Conservation (phyloP, 2,113 vertebrate genomes). For the Ascaphus truei region DNA sequence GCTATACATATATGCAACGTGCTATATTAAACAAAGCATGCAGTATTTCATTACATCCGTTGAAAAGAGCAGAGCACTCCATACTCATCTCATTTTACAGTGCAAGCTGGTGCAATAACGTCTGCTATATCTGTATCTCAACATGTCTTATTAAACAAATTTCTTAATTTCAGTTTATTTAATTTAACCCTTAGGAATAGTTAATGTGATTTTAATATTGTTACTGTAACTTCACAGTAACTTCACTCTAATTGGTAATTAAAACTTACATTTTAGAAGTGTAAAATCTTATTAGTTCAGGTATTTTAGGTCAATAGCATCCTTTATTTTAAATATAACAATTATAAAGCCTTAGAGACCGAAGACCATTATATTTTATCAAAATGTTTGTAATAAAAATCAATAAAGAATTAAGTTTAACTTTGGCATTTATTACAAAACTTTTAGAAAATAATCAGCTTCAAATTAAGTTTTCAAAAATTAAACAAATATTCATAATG, state of each 20-base stretch:
- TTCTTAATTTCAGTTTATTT: constrained; percentile 2
- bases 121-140: too few relatives aligned
- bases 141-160: neutral
- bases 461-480: too few relatives aligned
- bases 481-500: too few relatives aligned
- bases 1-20: too few relatives aligned
- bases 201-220: constrained; percentile 26
- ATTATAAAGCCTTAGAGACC: constrained; percentile 20
- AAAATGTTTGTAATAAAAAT: constrained; percentile 20
- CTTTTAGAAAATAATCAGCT: neutral
- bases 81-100: too few relatives aligned
- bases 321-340: constrained; percentile 24
- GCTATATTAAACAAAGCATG: too few relatives aligned
- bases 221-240: constrained; percentile 5
- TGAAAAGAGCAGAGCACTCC: too few relatives aligned
- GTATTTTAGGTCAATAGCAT: constrained; percentile 17
- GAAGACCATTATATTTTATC: constrained; percentile 9
- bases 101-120: too few relatives aligned
- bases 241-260: constrained; percentile 12
- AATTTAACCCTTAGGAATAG: neutral
- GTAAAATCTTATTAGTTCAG: constrained; percentile 14
- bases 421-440: constrained; percentile 3
- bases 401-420: neutral
- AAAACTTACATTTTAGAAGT: constrained; percentile 20
- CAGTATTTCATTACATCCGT: too few relatives aligned